These are phyloP conservation scores for Deilephila elpenor DNA, from an alignment of 2,888 invertebrate genomes.

Conservation along the genomic window DNA sequence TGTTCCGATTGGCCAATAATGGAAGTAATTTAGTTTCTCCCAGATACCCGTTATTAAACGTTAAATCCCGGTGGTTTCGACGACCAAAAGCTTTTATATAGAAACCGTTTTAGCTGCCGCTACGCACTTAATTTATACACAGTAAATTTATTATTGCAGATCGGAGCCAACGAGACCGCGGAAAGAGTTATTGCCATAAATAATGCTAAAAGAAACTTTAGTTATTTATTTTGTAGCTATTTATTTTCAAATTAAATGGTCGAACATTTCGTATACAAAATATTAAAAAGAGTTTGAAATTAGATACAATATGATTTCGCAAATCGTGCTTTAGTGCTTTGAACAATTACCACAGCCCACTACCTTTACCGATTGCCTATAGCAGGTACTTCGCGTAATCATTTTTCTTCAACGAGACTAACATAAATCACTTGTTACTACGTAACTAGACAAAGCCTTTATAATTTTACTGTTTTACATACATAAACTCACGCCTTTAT, in stretches of 20 bases:
- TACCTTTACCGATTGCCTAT: too few species aligned
- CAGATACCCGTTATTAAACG: slow-evolving; percentile 34
- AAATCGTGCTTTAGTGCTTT: too few species aligned
- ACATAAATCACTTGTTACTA: too few species aligned
- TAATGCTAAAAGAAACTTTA: slow-evolving; percentile 56
- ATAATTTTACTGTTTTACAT: too few species aligned
- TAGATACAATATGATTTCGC: too few species aligned
- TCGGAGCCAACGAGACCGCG: slow-evolving; percentile 59
- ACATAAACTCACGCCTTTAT: too few species aligned
- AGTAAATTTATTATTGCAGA: slow-evolving; percentile 62
- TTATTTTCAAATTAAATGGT: slow-evolving; percentile 5
- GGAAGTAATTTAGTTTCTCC: slow-evolving; percentile 31
- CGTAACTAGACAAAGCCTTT: too few species aligned
- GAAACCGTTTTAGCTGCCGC: slow-evolving; percentile 52
- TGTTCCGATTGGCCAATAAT: slow-evolving; percentile 30
- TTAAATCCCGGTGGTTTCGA: slow-evolving; percentile 35
- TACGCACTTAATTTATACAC: slow-evolving; percentile 61
- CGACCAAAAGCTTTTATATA: slow-evolving; percentile 44
- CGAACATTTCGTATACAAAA: too few species aligned
- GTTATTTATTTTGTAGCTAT: slow-evolving; percentile 28
- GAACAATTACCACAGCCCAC: too few species aligned
- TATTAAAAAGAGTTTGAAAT: too few species aligned
- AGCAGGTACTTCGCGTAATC: too few species aligned
- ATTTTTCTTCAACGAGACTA: too few species aligned
- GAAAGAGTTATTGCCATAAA: slow-evolving; percentile 65